A percentile compares a stretch with the other conserved stretches of the same genome.
Conservation (phyloP, 2,113 vertebrate genomes). For the Aphelocoma coerulescens region DNA sequence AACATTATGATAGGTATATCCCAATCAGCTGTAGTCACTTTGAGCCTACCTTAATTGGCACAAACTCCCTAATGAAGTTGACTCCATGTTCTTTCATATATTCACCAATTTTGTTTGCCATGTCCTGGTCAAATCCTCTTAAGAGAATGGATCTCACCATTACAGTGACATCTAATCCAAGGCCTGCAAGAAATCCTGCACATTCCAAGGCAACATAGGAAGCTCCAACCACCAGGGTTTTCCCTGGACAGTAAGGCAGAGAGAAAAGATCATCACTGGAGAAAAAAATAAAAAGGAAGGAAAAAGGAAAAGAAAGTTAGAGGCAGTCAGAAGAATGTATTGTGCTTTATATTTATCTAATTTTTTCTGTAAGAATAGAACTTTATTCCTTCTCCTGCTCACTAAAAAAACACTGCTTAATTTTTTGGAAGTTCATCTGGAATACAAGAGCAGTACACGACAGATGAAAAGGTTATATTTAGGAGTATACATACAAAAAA, state of each 20-base stretch:
- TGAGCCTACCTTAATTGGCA: slow-evolving; percentile 76
- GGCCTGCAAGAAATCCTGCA: slow-evolving; percentile 80
- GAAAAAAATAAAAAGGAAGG: neutral
- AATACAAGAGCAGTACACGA: neutral
- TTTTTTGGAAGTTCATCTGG: neutral
- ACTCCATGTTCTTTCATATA: slow-evolving; percentile 81
- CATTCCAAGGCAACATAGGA: slow-evolving; percentile 84
- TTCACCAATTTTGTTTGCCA: slow-evolving; percentile 79
- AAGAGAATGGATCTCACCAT: slow-evolving; percentile 82
- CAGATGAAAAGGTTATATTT: neutral
- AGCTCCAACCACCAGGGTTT: slow-evolving; percentile 82
- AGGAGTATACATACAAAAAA: neutral
- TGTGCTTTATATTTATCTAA: neutral
- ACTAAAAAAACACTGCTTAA: neutral
- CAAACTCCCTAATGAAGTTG: slow-evolving; percentile 73
- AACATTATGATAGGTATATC: neutral
- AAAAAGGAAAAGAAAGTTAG: neutral
- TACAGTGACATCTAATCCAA: slow-evolving; percentile 80
- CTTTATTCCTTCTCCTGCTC: neutral
- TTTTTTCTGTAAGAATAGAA: neutral
- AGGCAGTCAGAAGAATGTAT: neutral
- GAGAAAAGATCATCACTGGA: slow-evolving; percentile 84
- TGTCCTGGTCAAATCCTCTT: slow-evolving; percentile 81
- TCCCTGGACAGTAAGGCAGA: slow-evolving; percentile 76
- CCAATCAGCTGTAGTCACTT: neutral